Conservation (phyloP, 1,140 invertebrate species). For the Cardiocondyla obscurior region DNA sequence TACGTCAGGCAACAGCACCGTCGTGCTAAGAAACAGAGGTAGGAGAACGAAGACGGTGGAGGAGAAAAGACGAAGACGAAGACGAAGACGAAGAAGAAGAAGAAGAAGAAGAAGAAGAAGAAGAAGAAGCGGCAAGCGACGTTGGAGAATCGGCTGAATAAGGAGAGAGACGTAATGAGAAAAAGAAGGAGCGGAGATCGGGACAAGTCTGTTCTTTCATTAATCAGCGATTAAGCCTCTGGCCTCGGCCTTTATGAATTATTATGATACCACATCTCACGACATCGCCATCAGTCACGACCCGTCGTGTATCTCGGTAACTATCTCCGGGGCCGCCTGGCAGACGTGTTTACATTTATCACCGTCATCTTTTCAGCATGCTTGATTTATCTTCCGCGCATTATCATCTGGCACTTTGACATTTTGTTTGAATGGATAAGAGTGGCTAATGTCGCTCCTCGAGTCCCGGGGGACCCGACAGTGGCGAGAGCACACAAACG, state of each 20-base stretch:
- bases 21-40: conserved; percentile 39
- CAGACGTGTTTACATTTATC: conserved; percentile 83
- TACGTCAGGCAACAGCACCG: conserved; percentile 60
- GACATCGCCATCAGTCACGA: conserved; percentile 83
- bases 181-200: conserved; percentile 72
- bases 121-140: conserved; percentile 34
- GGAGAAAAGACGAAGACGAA: conserved; percentile 14
- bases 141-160: conserved; percentile 23
- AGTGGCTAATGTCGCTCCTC: conserved; percentile 71
- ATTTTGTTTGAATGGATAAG: conserved; percentile 83
- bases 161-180: conserved; percentile 57
- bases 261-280: conserved; percentile 84
- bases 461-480: not conserved
- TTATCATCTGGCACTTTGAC: conserved; percentile 84
- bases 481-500: conserved; percentile 22
- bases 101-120: conserved; percentile 34
- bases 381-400: conserved; percentile 83
- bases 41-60: not conserved
- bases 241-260: conserved; percentile 82
- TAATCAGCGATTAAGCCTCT: conserved; percentile 83
- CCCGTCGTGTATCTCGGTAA: conserved; percentile 78
- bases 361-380: conserved; percentile 84
- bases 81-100: conserved; percentile 22
- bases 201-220: conserved; percentile 79
- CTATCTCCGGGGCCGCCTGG: conserved; percentile 77